Conservation (phyloP, 2,113 vertebrate species). For the Colius striatus region DNA sequence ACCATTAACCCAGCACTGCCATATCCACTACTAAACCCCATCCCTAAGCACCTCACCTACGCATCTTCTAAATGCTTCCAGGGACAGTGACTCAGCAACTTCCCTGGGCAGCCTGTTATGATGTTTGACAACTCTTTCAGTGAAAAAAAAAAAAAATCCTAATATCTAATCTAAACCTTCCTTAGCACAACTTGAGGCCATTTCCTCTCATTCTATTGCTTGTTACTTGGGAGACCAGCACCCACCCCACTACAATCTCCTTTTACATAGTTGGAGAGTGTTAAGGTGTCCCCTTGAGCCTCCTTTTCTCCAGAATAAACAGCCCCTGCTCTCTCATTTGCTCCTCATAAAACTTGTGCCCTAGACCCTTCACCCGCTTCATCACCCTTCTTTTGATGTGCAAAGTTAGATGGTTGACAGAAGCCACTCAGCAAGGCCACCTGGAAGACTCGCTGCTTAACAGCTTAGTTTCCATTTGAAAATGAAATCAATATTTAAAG, state of each 20-base stretch:
- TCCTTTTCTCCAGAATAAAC: not conserved
- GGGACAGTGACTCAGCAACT: not conserved
- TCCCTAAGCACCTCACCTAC: too few species aligned
- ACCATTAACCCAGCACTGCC: not conserved
- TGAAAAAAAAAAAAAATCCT: not conserved
- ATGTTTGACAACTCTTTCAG: not conserved
- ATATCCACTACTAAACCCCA: not conserved
- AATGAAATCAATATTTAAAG: not conserved
- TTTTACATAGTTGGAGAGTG: fast-evolving
- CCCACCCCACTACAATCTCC: not conserved
- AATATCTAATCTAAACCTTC: not conserved
- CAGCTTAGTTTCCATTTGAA: not conserved
- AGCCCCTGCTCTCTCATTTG: not conserved
- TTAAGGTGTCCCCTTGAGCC: fast-evolving
- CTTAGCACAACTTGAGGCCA: not conserved
- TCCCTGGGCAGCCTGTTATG: not conserved
- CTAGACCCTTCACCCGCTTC: not conserved
- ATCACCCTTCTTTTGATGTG: fast-evolving
- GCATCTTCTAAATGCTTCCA: not conserved
- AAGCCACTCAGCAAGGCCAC: not conserved
- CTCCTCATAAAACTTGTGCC: not conserved
- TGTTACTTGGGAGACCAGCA: fast-evolving
- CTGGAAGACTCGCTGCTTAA: not conserved
- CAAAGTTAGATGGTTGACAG: not conserved
- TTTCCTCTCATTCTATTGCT: not conserved